Evolutionary conservation across 2,113 vertebrate species (phyloP).

Genomic region (Axis porcinus): DNA sequence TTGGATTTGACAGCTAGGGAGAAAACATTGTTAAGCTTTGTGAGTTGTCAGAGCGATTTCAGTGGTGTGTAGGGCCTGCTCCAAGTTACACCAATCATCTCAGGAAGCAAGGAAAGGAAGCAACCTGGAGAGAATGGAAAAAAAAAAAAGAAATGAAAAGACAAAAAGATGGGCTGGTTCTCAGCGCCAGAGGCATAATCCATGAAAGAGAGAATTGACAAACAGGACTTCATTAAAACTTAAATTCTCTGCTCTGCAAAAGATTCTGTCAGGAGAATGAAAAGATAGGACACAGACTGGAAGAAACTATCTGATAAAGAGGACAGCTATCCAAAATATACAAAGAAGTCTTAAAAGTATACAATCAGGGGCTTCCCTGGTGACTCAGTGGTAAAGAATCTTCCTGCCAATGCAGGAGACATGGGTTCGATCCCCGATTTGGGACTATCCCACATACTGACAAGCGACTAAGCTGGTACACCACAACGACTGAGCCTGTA

Average conservation of each 20-base stretch:
- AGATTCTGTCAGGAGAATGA: neutral
- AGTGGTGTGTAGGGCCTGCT: neutral
- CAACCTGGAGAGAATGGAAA: neutral
- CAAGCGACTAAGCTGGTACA: neutral
- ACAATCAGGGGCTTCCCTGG: neutral
- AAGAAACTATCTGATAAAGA: neutral
- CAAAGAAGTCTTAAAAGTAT: neutral
- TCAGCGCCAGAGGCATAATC: neutral
- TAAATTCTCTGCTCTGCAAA: neutral
- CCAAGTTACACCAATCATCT: neutral
- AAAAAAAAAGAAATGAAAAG: too few relatives aligned
- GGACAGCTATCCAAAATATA: neutral
- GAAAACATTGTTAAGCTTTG: neutral
- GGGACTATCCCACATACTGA: neutral
- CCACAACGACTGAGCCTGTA: neutral
- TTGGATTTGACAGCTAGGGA: neutral
- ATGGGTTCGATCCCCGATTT: neutral
- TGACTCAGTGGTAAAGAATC: neutral
- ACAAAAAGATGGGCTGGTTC: neutral
- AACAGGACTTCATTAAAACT: neutral
- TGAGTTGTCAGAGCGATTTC: neutral
- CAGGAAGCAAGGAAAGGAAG: neutral
- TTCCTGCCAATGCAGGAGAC: neutral
- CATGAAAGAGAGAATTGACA: neutral
- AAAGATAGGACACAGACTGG: neutral